Evolutionary conservation across 2,113 vertebrate species (phyloP).

Genomic region (Gopherus flavomarginatus): DNA sequence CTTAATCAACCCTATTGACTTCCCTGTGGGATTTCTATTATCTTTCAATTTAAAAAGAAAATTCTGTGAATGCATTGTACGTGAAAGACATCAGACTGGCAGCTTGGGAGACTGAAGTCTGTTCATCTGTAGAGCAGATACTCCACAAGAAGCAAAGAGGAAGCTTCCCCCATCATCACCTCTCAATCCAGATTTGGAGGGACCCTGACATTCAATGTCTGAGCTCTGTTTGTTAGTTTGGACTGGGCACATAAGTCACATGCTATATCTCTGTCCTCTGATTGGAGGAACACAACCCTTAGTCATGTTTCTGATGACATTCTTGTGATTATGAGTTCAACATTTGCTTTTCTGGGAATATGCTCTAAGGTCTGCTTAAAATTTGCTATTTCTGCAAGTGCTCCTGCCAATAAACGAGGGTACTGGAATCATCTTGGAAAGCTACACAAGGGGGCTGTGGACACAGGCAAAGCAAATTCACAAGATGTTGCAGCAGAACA

Average conservation of each 20-base stretch:
- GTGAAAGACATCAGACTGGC: background rate
- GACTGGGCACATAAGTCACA: background rate
- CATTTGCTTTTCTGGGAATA: background rate
- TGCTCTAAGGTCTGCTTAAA: background rate
- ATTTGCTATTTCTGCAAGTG: background rate
- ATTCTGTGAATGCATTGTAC: background rate
- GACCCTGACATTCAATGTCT: background rate
- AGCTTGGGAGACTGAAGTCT: background rate
- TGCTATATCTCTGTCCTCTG: background rate
- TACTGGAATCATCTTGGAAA: background rate
- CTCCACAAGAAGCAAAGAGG: background rate
- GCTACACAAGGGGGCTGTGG: background rate
- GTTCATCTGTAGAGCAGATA: background rate
- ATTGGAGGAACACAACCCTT: background rate
- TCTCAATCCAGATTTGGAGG: background rate
- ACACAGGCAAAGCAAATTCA: background rate
- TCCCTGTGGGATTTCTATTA: background rate
- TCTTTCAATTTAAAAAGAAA: background rate
- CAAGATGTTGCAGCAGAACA: background rate
- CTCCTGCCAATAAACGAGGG: background rate
- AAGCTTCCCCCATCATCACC: background rate
- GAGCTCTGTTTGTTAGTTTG: background rate
- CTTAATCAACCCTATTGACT: background rate
- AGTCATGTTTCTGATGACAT: background rate
- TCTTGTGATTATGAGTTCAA: background rate